phyloP scores from a whole-genome alignment of 2,113 vertebrate genomes.

The Percopsis transmontana region DNA sequence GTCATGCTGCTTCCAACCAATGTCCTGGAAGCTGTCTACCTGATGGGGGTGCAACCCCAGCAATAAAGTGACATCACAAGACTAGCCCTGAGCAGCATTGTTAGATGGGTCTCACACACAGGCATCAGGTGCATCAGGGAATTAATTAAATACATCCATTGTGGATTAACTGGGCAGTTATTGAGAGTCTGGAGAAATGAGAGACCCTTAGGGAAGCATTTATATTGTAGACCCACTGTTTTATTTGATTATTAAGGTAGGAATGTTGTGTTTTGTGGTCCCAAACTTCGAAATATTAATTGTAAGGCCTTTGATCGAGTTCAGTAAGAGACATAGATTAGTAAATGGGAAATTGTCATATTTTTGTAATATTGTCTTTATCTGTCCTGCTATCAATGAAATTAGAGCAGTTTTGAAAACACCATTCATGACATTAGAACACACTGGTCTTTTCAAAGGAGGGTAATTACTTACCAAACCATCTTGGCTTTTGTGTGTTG shows the following conservation, averaged over 20 bases:
- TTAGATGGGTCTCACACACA: slow-evolving; percentile 26
- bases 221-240: neutral
- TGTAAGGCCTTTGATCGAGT: neutral
- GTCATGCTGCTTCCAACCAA: slow-evolving; percentile 30
- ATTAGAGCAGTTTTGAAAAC: neutral
- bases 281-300: neutral
- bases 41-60: slow-evolving; percentile 9
- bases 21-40: slow-evolving; percentile 20
- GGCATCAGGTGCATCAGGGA: slow-evolving; percentile 17
- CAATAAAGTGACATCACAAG: slow-evolving; percentile 53
- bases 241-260: neutral
- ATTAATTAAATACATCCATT: neutral
- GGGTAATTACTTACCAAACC: neutral
- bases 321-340: neutral
- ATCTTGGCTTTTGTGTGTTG: neutral
- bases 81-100: slow-evolving; percentile 12
- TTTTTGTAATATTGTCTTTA: too few relatives aligned
- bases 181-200: neutral
- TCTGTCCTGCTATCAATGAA: neutral
- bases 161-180: slow-evolving; percentile 2
- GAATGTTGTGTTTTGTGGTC: neutral
- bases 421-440: neutral
- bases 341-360: too few relatives aligned
- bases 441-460: neutral
- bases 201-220: neutral